These are phyloP conservation scores for Chloroceryle amazona DNA, from an alignment of 2,797 vertebrate species.

Conservation along the genomic window DNA sequence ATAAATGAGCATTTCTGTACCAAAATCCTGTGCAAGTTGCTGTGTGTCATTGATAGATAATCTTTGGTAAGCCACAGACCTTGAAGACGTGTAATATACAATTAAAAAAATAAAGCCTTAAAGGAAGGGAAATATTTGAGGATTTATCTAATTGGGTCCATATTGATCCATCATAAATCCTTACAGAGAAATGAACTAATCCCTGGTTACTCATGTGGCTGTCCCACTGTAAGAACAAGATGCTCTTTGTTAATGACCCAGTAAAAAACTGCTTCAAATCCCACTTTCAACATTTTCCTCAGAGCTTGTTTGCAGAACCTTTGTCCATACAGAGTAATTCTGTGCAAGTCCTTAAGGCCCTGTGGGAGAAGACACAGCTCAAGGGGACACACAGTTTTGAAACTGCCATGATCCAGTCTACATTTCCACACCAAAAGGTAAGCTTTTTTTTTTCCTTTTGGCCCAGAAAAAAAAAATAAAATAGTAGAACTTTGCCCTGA, in stretches of 20 bases:
- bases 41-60: rapidly evolving
- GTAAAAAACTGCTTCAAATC: background rate
- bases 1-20: background rate
- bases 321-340: constrained; percentile 84
- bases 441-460: background rate
- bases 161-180: background rate
- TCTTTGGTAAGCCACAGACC: background rate
- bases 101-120: background rate
- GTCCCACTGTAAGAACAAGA: background rate
- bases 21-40: too few species aligned
- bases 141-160: background rate
- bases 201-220: rapidly evolving
- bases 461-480: rapidly evolving
- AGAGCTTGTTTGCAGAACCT: constrained; percentile 89
- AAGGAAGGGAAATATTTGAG: background rate
- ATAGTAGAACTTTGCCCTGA: background rate
- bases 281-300: background rate
- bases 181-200: rapidly evolving
- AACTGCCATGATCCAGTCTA: constrained; percentile 89
- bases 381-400: constrained; percentile 90
- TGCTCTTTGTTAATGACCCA: background rate
- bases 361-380: constrained; percentile 92
- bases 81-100: rapidly evolving
- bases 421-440: constrained; percentile 90
- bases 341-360: constrained; percentile 86